phyloP scores from a whole-genome alignment of 2,888 invertebrate genomes.

The Ecliptopera silaceata region DNA sequence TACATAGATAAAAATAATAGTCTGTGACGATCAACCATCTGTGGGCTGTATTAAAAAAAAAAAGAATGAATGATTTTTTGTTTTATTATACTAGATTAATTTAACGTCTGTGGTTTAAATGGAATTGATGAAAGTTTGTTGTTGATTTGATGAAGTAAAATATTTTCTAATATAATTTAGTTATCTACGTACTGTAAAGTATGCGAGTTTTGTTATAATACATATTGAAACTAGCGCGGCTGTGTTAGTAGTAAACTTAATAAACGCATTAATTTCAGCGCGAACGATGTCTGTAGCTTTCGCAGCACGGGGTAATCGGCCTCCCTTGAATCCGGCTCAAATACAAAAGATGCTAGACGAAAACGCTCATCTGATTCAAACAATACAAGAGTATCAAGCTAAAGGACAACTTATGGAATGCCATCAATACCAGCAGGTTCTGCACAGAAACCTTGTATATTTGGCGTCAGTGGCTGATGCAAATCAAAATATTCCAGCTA shows the following conservation, averaged over 20 bases:
- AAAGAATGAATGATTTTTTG: too few species aligned
- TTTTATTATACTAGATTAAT: too few species aligned
- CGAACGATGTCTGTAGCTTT: slow-evolving; percentile 87
- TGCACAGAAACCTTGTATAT: slow-evolving; percentile 98
- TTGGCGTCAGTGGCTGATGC: slow-evolving; percentile 98
- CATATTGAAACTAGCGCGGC: too few species aligned
- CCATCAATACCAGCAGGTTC: slow-evolving; percentile 95
- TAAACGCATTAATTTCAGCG: neutral
- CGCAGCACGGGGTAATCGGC: slow-evolving; percentile 87
- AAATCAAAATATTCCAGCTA: slow-evolving; percentile 94
- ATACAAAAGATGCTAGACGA: slow-evolving; percentile 98
- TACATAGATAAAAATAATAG: too few species aligned
- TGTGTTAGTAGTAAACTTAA: neutral
- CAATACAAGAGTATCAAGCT: slow-evolving; percentile 97
- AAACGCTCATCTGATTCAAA: slow-evolving; percentile 97
- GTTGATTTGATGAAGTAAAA: too few species aligned
- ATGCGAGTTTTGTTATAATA: too few species aligned
- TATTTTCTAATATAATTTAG: too few species aligned
- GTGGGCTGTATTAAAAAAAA: too few species aligned
- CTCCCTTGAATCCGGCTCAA: slow-evolving; percentile 91
- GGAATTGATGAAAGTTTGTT: too few species aligned
- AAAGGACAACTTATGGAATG: slow-evolving; percentile 97
- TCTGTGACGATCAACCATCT: too few species aligned
- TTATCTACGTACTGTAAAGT: too few species aligned
- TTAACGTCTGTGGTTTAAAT: too few species aligned